Evolutionary conservation across 1,140 invertebrate species (phyloP).

Genomic region (Semibalanus balanoides): DNA sequence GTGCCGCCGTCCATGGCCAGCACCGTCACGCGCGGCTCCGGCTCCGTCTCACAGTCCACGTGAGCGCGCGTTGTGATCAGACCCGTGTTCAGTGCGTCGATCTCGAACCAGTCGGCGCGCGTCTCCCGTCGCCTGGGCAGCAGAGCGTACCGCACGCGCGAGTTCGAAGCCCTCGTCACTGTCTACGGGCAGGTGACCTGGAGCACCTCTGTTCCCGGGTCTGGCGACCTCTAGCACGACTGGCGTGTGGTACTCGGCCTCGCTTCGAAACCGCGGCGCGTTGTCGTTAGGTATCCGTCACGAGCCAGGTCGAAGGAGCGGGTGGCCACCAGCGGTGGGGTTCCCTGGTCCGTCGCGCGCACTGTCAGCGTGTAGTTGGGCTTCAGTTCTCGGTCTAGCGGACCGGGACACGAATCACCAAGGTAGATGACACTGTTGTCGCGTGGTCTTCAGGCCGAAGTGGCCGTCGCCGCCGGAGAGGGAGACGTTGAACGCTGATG

Average conservation of each 20-base stretch:
- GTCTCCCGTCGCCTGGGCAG: slow-evolving; percentile 45
- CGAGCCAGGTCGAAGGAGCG: slow-evolving; percentile 59
- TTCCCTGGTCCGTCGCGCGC: slow-evolving; percentile 87
- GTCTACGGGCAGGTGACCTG: slow-evolving; percentile 68
- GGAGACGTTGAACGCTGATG: slow-evolving; percentile 50
- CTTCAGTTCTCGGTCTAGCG: slow-evolving; percentile 71
- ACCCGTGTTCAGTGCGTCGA: slow-evolving; percentile 70
- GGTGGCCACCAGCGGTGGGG: slow-evolving; percentile 73
- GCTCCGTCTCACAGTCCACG: slow-evolving; percentile 81
- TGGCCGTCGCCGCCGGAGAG: slow-evolving; percentile 77
- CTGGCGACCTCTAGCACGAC: slow-evolving; percentile 72
- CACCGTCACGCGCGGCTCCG: slow-evolving; percentile 61
- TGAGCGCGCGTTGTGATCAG: slow-evolving; percentile 68
- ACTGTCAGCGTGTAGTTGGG: slow-evolving; percentile 75
- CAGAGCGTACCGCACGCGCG: slow-evolving; percentile 64
- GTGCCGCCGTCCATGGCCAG: slow-evolving; percentile 70
- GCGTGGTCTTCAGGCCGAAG: slow-evolving; percentile 70
- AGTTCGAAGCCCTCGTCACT: slow-evolving; percentile 78
- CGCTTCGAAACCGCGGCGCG: slow-evolving; percentile 62
- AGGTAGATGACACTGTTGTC: slow-evolving; percentile 83
- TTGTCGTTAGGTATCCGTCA: slow-evolving; percentile 88
- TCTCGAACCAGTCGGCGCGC: slow-evolving; percentile 72
- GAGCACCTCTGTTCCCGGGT: slow-evolving; percentile 68
- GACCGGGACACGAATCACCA: slow-evolving; percentile 72
- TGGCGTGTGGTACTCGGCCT: slow-evolving; percentile 63